Conservation (phyloP, 37 sponge, comb jelly and placozoan species). For the Oopsacas minuta region DNA sequence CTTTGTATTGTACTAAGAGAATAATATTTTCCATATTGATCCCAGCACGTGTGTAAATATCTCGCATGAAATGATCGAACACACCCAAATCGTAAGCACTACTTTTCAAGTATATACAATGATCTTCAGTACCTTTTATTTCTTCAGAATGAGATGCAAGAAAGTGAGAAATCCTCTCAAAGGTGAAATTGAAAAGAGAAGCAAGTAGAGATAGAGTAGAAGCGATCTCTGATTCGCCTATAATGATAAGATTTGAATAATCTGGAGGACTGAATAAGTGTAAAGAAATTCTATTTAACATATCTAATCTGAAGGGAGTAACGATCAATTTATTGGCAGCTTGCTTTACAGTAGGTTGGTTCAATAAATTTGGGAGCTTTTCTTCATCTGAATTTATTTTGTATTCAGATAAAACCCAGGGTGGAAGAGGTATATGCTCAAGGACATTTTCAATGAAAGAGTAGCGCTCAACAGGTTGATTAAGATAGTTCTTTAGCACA, state of each 20-base stretch:
- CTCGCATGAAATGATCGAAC: neutral
- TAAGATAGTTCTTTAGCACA: neutral
- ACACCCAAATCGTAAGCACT: neutral
- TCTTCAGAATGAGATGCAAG: neutral
- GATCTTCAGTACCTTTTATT: neutral
- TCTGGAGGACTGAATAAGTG: neutral
- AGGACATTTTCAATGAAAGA: neutral
- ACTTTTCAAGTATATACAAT: neutral
- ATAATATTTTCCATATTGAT: neutral
- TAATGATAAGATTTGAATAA: neutral
- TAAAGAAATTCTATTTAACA: neutral
- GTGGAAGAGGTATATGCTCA: neutral
- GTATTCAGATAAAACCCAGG: neutral
- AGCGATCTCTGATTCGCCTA: neutral
- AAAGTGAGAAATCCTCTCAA: neutral
- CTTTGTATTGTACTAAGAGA: neutral
- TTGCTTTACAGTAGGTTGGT: neutral
- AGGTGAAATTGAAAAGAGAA: neutral
- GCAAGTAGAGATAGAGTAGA: neutral
- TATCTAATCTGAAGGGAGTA: neutral
- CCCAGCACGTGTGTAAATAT: constrained; percentile 10
- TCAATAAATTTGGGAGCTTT: neutral
- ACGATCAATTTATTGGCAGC: neutral
- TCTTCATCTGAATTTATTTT: neutral
- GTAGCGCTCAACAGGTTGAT: neutral